phyloP scores from a whole-genome alignment of 2,888 invertebrate genomes.

The Homarus gammarus region DNA sequence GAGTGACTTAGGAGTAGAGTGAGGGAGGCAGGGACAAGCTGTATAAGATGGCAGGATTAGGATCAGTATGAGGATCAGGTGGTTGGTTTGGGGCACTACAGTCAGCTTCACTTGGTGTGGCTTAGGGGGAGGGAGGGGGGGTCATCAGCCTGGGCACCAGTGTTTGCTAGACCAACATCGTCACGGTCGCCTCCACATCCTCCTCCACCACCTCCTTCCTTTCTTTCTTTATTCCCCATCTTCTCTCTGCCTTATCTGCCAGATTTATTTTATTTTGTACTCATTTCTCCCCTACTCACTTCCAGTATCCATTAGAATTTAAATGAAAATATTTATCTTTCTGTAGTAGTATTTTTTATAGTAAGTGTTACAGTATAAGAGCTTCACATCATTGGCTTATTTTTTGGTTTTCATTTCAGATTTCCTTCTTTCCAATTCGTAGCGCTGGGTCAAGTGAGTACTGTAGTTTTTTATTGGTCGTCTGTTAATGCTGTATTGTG shows the following conservation, averaged over 20 bases:
- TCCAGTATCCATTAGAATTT: too few relatives aligned
- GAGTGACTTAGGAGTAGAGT: too few relatives aligned
- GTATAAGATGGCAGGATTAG: too few relatives aligned
- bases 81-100: too few relatives aligned
- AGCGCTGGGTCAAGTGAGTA: conserved; percentile 71
- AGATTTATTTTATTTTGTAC: too few relatives aligned
- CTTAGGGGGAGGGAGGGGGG: too few relatives aligned
- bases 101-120: too few relatives aligned
- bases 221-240: too few relatives aligned
- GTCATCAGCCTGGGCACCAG: neutral
- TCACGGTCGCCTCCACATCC: neutral
- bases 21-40: too few relatives aligned
- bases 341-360: neutral
- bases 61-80: too few relatives aligned
- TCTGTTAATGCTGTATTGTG: neutral
- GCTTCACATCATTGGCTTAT: neutral
- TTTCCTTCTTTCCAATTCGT: conserved; percentile 74
- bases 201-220: neutral
- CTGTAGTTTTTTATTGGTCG: neutral
- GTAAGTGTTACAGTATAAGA: neutral
- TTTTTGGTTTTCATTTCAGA: conserved; percentile 45
- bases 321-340: neutral
- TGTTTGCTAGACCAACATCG: neutral
- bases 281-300: too few relatives aligned
- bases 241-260: too few relatives aligned